These are phyloP conservation scores for Drosophila teissieri DNA, from an alignment of 1,140 invertebrate species.

Conservation along the genomic window DNA sequence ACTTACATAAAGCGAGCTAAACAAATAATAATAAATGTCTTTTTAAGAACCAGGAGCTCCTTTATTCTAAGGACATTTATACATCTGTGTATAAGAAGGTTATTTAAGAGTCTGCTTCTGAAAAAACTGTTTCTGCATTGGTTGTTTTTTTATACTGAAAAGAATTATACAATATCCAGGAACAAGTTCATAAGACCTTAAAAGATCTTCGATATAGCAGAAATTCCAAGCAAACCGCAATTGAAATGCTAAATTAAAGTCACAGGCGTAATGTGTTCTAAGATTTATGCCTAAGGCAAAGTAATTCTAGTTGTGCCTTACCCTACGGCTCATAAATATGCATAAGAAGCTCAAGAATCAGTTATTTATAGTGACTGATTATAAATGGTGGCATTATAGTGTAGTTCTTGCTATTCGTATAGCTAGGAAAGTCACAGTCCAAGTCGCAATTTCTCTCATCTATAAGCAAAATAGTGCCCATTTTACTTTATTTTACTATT, in stretches of 20 bases:
- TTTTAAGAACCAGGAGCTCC: too few species aligned
- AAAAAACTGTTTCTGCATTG: too few species aligned
- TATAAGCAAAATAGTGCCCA: background rate
- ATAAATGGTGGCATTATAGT: background rate
- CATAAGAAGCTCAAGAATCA: conserved; percentile 7
- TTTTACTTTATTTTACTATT: background rate
- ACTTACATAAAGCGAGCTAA: too few species aligned
- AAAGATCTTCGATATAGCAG: conserved; percentile 2
- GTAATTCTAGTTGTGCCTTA: conserved; percentile 21
- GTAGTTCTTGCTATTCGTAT: too few species aligned
- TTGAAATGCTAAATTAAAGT: conserved; percentile 25
- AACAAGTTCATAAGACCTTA: conserved; percentile 2
- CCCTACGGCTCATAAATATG: conserved; percentile 40
- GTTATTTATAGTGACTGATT: conserved; percentile 21
- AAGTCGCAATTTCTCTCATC: background rate
- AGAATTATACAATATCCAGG: too few species aligned
- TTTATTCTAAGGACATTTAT: too few species aligned
- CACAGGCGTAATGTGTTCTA: conserved; percentile 7
- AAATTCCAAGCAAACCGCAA: background rate
- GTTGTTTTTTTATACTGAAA: too few species aligned
- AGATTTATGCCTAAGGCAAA: conserved; percentile 34
- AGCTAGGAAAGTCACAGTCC: background rate
- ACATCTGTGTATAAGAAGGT: too few species aligned
- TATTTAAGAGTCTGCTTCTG: too few species aligned
- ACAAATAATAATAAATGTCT: too few species aligned